phyloP scores from a whole-genome alignment of 1,140 invertebrate genomes.

The Drosophila pallidifrons region DNA sequence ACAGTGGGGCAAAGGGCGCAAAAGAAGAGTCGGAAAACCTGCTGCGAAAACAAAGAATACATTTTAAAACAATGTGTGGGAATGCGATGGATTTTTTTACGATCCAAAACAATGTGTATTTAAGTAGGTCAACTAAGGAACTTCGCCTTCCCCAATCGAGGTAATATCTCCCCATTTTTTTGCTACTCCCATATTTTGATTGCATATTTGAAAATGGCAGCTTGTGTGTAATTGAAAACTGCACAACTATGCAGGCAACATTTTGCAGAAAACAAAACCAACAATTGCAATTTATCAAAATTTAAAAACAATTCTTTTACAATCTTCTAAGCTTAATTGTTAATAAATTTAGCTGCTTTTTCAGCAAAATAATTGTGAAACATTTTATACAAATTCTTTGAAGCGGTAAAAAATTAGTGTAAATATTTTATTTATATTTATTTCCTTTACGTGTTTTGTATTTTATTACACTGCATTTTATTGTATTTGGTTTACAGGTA shows the following conservation, averaged over 20 bases:
- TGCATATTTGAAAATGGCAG: constrained; percentile 1
- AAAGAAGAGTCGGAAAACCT: constrained; percentile 32
- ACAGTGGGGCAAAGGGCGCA: background rate
- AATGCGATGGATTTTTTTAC: constrained; percentile 13
- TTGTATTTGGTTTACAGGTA: too few species aligned
- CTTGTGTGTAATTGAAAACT: constrained; percentile 24
- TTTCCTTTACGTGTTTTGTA: too few species aligned
- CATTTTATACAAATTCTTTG: background rate
- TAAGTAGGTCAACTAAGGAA: constrained; percentile 39
- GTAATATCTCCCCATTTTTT: constrained; percentile 11
- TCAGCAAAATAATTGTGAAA: too few species aligned
- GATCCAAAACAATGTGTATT: constrained; percentile 26
- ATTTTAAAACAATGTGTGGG: constrained; percentile 26
- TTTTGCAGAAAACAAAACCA: background rate
- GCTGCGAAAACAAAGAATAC: constrained; percentile 35
- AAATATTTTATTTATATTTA: background rate
- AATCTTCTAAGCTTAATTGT: background rate
- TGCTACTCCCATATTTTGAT: constrained; percentile 17
- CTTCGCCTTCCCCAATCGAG: constrained; percentile 34
- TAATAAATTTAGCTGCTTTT: background rate
- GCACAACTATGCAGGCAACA: constrained; percentile 2
- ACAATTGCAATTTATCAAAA: constrained; percentile 13
- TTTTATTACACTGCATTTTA: too few species aligned
- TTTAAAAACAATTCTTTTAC: constrained; percentile 6
- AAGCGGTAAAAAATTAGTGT: background rate